phyloP scores from a whole-genome alignment of 2,888 invertebrate species.

The Sympetrum striolatum region DNA sequence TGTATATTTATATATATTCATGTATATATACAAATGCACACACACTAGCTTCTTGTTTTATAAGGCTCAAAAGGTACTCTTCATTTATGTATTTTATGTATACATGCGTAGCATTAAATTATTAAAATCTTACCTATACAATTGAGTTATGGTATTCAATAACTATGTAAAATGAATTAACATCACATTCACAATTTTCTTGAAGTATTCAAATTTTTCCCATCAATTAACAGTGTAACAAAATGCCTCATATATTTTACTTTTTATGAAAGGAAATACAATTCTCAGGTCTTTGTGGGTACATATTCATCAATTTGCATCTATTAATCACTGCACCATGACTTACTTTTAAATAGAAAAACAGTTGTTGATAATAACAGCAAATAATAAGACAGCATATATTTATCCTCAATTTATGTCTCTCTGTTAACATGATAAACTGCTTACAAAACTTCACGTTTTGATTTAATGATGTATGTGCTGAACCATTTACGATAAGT shows the following conservation, averaged over 20 bases:
- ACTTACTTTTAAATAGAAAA: not conserved
- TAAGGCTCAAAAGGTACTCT: slow-evolving; percentile 43
- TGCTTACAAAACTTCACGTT: slow-evolving; percentile 7
- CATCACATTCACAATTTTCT: slow-evolving; percentile 35
- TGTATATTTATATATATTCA: slow-evolving; percentile 9
- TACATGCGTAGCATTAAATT: slow-evolving; percentile 40
- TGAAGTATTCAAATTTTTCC: slow-evolving; percentile 10
- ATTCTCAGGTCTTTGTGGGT: not conserved
- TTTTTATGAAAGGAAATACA: slow-evolving; percentile 21
- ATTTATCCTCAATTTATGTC: not conserved
- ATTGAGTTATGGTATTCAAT: slow-evolving; percentile 24
- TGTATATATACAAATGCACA: slow-evolving; percentile 44
- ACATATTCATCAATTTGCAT: not conserved
- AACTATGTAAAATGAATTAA: slow-evolving; percentile 22
- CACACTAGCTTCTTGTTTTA: slow-evolving; percentile 42
- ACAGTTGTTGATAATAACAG: not conserved
- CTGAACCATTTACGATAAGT: slow-evolving; percentile 5
- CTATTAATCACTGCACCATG: not conserved
- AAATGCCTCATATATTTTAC: not conserved
- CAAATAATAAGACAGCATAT: slow-evolving; percentile 25
- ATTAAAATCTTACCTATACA: slow-evolving; percentile 34
- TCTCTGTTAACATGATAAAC: slow-evolving; percentile 20
- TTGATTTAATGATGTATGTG: slow-evolving; percentile 5
- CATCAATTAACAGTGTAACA: slow-evolving; percentile 9
- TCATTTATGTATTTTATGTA: slow-evolving; percentile 39